Percentiles rank a stretch among this genome's conserved stretches.
Evolutionary conservation across 1,140 invertebrate genomes (phyloP).

Genomic region (Eriocheir sinensis): DNA sequence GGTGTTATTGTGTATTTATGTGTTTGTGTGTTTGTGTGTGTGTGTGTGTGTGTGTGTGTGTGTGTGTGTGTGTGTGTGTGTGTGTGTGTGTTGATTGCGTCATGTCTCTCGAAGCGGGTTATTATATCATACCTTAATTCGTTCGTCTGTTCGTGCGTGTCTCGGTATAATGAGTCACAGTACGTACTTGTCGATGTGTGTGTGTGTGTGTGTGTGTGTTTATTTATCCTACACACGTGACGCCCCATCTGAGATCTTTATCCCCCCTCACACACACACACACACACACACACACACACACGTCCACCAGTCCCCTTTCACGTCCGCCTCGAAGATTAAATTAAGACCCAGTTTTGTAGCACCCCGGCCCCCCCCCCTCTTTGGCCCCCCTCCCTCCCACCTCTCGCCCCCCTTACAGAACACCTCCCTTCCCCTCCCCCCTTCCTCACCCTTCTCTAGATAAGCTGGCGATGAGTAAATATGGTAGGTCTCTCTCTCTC

Average conservation of each 20-base stretch:
- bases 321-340: background rate
- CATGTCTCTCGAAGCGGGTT: too few relatives aligned
- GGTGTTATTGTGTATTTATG: too few relatives aligned
- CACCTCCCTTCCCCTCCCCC: background rate
- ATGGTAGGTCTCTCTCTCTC: background rate
- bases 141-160: too few relatives aligned
- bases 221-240: background rate
- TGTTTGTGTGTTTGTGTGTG: too few relatives aligned
- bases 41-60: too few relatives aligned
- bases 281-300: slow-evolving; percentile 22
- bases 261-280: slow-evolving; percentile 22
- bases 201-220: background rate
- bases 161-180: too few relatives aligned
- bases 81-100: too few relatives aligned
- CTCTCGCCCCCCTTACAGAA: background rate
- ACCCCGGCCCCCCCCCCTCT: background rate
- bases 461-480: background rate
- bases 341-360: background rate
- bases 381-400: background rate
- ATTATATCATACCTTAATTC: too few relatives aligned
- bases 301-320: background rate
- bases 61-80: too few relatives aligned
- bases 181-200: too few relatives aligned
- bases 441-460: background rate
- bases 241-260: too few relatives aligned